Percentiles rank a stretch among this genome's conserved stretches.
Evolutionary conservation across 2,888 invertebrate species (phyloP).

Genomic region (Acronicta leporina): DNA sequence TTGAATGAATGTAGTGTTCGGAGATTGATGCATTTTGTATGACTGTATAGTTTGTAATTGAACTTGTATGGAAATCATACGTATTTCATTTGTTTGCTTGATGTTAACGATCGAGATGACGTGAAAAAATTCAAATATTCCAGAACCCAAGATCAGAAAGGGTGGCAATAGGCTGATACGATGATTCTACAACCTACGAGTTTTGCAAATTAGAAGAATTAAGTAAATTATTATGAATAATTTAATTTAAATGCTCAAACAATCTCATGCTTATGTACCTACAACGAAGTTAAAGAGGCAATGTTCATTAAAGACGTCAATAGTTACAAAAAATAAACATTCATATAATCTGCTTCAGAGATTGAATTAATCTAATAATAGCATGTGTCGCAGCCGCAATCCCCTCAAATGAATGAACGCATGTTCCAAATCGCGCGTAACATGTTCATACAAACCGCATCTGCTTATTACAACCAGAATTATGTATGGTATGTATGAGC

Average conservation of each 20-base stretch:
- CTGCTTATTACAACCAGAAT: slow-evolving; percentile 7
- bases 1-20: slow-evolving; percentile 34
- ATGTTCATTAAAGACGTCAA: too few species aligned
- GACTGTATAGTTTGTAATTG: slow-evolving; percentile 7
- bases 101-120: not conserved
- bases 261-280: too few species aligned
- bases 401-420: slow-evolving; percentile 10
- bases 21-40: slow-evolving; percentile 43
- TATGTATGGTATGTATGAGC: not conserved
- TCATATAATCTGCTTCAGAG: not conserved
- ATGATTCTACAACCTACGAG: too few species aligned
- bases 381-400: slow-evolving; percentile 15
- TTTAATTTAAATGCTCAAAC: too few species aligned
- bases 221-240: too few species aligned
- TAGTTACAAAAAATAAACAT: too few species aligned
- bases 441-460: slow-evolving; percentile 26
- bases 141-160: too few species aligned
- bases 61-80: slow-evolving; percentile 26
- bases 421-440: slow-evolving; percentile 26
- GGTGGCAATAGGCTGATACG: too few species aligned
- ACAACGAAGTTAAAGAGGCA: too few species aligned
- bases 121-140: too few species aligned
- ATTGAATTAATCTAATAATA: not conserved
- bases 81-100: not conserved
- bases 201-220: not conserved